Evolutionary conservation across 2,888 invertebrate genomes (phyloP), one percentile per base, ranked within the genome.

Genomic region (Tineola bisselliella): DNA sequence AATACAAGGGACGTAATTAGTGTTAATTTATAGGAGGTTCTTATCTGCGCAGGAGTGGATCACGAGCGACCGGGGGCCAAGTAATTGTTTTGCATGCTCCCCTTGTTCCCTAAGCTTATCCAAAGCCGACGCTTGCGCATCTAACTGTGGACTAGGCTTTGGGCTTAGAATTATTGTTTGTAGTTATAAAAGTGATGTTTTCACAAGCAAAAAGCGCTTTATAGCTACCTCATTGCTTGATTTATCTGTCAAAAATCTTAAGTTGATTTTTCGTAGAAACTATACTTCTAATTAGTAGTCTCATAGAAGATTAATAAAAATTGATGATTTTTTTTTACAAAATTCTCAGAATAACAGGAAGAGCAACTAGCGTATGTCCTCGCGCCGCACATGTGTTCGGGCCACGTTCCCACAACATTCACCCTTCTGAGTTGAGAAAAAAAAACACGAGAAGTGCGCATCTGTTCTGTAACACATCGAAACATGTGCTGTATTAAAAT

Each of bases 81-180:
- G 68, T 70, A 72, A 75, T 76, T 76, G 76, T 76, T 75, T 33
- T 65, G 64, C 66, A 63, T 61, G 66, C 66, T 65, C 65, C 66
- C 58, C 33, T 58, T 58, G 56, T 56, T 17, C 15, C n/a, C 48
- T 38, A 12, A 12, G 38, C 48, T 48, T 48, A 48, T 48, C 48
- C 48, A 17, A 48, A 48, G 15, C 48, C 43, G 8, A 17, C 48
- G 48, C 15, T 13, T 13, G 48, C 15, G n/a, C 48, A 48, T 48
- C 10, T 48, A 48, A 2, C 25, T 6, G 25, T 25, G 25, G 4
- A 4, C 25, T 25, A 25, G 6, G 25, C 25, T 25, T 25, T 25
- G 25, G 6, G 6, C 4, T 2, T 25, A 25, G 25, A 2, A 25
- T 25, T 25, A 25, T 25, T 25, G 6, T 25, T 25, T 25, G 25